Percentiles rank a stretch among this genome's conserved stretches.
Conservation (phyloP, 1,140 invertebrate genomes). For the Aethina tumida region DNA sequence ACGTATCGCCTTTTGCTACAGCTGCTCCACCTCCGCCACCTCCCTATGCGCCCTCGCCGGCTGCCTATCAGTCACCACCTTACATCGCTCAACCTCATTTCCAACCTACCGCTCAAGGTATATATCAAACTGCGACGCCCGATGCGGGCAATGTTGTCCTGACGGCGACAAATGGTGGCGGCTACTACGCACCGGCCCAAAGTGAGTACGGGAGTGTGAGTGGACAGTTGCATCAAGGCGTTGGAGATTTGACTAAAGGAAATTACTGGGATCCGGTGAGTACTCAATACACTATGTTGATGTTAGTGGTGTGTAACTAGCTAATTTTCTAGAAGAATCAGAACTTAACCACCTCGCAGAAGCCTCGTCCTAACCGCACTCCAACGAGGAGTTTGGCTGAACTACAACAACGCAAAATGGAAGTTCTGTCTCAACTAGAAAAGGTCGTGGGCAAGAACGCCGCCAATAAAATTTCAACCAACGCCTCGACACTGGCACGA, state of each 20-base stretch:
- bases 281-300: conserved; percentile 1
- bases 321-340: conserved; percentile 19
- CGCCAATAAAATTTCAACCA: conserved; percentile 36
- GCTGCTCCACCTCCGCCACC: conserved; percentile 9
- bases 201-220: conserved; percentile 13
- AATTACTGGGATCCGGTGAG: conserved; percentile 20
- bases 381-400: conserved; percentile 45
- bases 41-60: conserved; percentile 8
- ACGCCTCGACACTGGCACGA: conserved; percentile 29
- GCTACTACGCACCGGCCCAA: conserved; percentile 16
- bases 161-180: conserved; percentile 27
- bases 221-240: conserved; percentile 22
- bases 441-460: conserved; percentile 49
- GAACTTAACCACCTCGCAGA: conserved; percentile 12
- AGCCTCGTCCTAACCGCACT: conserved; percentile 15
- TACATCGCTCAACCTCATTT: conserved; percentile 20
- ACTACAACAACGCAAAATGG: conserved; percentile 53
- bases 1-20: conserved; percentile 21
- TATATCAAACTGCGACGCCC: conserved; percentile 28
- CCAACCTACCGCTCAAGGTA: conserved; percentile 29
- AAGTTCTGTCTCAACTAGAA: conserved; percentile 56
- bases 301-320: background rate
- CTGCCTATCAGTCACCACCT: too few species aligned
- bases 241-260: conserved; percentile 21
- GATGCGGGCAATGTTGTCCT: too few species aligned